Evolutionary conservation across 1,140 invertebrate genomes (phyloP).

Genomic region (roundworm (Caenorhabditis elegans)): DNA sequence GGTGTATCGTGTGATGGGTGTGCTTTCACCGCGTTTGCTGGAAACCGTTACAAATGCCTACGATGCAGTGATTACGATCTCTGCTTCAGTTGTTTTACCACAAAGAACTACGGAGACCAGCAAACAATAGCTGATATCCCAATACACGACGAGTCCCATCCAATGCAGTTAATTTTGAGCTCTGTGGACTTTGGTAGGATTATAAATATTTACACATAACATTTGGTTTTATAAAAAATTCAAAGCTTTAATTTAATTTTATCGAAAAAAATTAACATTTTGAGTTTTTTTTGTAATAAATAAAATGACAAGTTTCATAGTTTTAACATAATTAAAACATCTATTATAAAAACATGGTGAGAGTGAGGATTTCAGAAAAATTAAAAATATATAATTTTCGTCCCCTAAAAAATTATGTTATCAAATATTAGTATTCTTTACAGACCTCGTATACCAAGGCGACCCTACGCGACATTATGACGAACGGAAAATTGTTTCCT

Average conservation of each 20-base stretch:
- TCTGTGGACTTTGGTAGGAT: slow-evolving; percentile 33
- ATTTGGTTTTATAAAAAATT: background rate
- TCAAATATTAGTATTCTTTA: background rate
- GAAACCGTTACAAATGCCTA: slow-evolving; percentile 44
- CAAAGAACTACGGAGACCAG: background rate
- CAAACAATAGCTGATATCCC: background rate
- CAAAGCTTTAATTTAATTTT: too few relatives aligned
- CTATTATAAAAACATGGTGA: too few relatives aligned
- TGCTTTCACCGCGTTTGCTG: background rate
- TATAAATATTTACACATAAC: too few relatives aligned
- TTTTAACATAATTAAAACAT: too few relatives aligned
- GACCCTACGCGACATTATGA: slow-evolving; percentile 27
- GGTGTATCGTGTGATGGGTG: slow-evolving; percentile 46
- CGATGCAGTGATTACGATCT: slow-evolving; percentile 41
- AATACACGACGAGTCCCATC: slow-evolving; percentile 10
- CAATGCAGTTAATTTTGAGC: slow-evolving; percentile 42
- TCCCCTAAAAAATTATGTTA: background rate
- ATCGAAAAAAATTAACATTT: too few relatives aligned
- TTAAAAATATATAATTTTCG: too few relatives aligned
- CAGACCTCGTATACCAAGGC: slow-evolving; percentile 36
- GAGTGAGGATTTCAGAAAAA: too few relatives aligned
- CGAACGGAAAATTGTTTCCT: slow-evolving; percentile 25
- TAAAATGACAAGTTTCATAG: too few relatives aligned
- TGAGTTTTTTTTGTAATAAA: too few relatives aligned
- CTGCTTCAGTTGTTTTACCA: background rate